phyloP scores from a whole-genome alignment of 2,888 invertebrate genomes.

The Spicauda simplicius region DNA sequence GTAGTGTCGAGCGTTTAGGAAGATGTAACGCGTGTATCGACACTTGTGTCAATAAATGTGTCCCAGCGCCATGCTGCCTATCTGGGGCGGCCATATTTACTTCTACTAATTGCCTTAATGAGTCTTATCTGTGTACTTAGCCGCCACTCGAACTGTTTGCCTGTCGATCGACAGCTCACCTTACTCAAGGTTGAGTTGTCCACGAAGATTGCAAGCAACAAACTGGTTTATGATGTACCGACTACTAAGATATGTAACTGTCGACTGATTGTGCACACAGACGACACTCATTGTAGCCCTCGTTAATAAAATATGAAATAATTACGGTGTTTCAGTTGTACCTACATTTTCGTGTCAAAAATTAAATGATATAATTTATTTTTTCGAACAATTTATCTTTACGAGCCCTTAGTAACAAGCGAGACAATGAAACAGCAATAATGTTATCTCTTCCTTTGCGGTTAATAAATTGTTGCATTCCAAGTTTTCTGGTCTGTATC shows the following conservation, averaged over 20 bases:
- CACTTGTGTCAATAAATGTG: slow-evolving; percentile 53
- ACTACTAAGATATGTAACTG: slow-evolving; percentile 23
- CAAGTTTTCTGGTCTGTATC: slow-evolving; percentile 56
- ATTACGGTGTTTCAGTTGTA: background rate
- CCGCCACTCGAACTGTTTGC: slow-evolving; percentile 68
- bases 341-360: background rate
- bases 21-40: slow-evolving; percentile 17
- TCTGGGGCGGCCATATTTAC: slow-evolving; percentile 74
- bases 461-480: slow-evolving; percentile 62
- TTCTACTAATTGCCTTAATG: slow-evolving; percentile 78
- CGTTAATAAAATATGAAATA: background rate
- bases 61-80: slow-evolving; percentile 45
- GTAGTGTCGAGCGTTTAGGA: background rate
- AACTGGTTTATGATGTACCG: slow-evolving; percentile 35
- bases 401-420: slow-evolving; percentile 9
- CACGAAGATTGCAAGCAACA: slow-evolving; percentile 39
- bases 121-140: slow-evolving; percentile 71
- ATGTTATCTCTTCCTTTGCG: slow-evolving; percentile 48
- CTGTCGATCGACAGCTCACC: slow-evolving; percentile 55
- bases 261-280: background rate
- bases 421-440: slow-evolving; percentile 46
- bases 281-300: background rate
- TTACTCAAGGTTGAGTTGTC: slow-evolving; percentile 53
- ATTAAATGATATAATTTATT: background rate
- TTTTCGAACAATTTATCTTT: slow-evolving; percentile 20